Base-by-base conservation (phyloP, 2,113 vertebrate species). In the Syngnathus scovelli region DNA sequence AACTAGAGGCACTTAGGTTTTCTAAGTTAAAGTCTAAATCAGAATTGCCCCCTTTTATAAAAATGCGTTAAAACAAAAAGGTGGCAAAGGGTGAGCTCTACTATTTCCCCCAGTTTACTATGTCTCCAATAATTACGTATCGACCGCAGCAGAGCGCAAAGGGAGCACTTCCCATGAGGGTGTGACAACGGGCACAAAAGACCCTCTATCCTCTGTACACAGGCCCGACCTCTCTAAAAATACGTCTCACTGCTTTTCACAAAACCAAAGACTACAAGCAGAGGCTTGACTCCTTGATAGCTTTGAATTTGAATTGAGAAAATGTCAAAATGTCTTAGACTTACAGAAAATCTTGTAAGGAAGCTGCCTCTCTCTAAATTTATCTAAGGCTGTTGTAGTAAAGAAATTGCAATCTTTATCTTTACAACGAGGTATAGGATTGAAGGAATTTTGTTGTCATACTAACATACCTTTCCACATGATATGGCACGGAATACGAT, bases 161-260 rank as follows among this genome's bases (percentile, higher is more conserved):
- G 76, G 71, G 75, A 82, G 81, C 66, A 81, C 82, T 85, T 87
- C 79, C 80, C 58, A 64, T 75, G 67, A 78, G 80, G 81, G 84
- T 72, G 70, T 74, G 68, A 72, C 68, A 1, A 51, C 56, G 12
- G 19, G 67, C 52, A 90, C 87, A 90, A 90, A 90, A 84, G 80
- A 51, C 61, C 65, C 70, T 85, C 79, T 88, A 79, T 90, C 21
- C 64, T 41, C 64, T 21, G 21, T 49, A 4, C 51, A 46, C 19
- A 49, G 55, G 71, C 67, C 69, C 23, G 27, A 58, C 66, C 65
- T 74, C 82, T 69, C 63, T 5, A 81, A 59, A 79, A 80, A 90
- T 74, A 83, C 85, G 83, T 75, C 70, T 79, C 72, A 75, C 66
- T 80, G 73, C 74, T 59, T 80, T 74, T 80, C 83, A 79, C 71